phyloP scores from a whole-genome alignment of 2,113 vertebrate species.

The Callaeas wilsoni region DNA sequence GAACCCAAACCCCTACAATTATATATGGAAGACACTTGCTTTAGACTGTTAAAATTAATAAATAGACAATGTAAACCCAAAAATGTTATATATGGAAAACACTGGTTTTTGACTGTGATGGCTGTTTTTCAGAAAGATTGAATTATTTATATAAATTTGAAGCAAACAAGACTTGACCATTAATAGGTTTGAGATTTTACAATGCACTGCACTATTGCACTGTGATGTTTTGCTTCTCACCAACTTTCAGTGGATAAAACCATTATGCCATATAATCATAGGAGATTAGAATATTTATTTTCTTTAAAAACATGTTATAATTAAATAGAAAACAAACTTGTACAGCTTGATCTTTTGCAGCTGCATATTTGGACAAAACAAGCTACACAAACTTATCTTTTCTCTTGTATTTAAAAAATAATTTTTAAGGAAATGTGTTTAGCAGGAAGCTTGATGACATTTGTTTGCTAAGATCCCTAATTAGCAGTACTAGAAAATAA shows the following conservation, averaged over 20 bases:
- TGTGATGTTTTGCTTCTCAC: not conserved
- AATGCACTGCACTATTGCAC: not conserved
- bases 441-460: not conserved
- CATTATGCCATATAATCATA: not conserved
- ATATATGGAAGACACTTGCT: not conserved
- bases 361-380: not conserved
- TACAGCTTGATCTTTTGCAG: not conserved
- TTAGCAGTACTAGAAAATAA: not conserved
- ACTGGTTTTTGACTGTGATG: not conserved
- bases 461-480: not conserved
- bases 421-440: not conserved
- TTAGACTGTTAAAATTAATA: not conserved
- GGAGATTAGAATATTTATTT: not conserved
- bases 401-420: not conserved
- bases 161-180: not conserved
- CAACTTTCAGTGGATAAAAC: not conserved
- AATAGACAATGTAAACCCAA: not conserved
- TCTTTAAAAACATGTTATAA: not conserved
- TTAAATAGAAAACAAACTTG: not conserved
- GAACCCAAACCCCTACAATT: too few relatives aligned
- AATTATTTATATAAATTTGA: not conserved
- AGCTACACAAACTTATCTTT: not conserved
- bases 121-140: not conserved
- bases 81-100: not conserved
- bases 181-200: not conserved